Evolutionary conservation across 2,888 invertebrate species (phyloP).

Genomic region (Lepidonotus clava): DNA sequence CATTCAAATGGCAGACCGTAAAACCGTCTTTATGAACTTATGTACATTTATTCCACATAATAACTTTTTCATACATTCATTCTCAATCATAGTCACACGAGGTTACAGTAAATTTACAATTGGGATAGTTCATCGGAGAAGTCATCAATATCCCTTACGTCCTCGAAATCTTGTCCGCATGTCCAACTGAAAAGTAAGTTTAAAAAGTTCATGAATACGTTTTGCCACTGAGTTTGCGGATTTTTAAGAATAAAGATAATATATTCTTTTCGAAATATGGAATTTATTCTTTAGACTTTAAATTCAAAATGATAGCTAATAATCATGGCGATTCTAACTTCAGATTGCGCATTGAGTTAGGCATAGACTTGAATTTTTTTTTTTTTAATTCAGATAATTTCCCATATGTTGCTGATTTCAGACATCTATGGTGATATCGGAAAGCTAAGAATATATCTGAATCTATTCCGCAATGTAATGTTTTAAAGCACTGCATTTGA

Average conservation of each 20-base stretch:
- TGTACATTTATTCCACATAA: background rate
- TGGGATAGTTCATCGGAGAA: background rate
- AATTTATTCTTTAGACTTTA: background rate
- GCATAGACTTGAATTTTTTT: no score
- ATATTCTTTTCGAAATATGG: background rate
- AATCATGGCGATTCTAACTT: no score
- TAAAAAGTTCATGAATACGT: background rate
- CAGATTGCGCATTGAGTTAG: no score
- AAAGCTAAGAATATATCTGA: no score
- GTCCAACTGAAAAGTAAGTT: constrained; percentile 67
- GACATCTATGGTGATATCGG: no score
- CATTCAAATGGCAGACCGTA: no score
- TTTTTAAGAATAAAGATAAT: background rate
- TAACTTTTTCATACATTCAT: background rate
- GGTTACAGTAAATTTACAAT: background rate
- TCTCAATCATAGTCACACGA: no score
- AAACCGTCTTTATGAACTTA: background rate
- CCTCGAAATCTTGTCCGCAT: constrained; percentile 72
- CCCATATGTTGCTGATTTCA: no score
- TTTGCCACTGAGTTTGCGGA: no score
- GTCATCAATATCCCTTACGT: constrained; percentile 68
- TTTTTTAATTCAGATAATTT: no score
- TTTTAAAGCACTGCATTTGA: no score
- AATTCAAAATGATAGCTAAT: background rate
- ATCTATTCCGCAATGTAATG: no score